Base-by-base conservation (phyloP, 2,797 vertebrate species). In the Micropoecilia bifurca region DNA sequence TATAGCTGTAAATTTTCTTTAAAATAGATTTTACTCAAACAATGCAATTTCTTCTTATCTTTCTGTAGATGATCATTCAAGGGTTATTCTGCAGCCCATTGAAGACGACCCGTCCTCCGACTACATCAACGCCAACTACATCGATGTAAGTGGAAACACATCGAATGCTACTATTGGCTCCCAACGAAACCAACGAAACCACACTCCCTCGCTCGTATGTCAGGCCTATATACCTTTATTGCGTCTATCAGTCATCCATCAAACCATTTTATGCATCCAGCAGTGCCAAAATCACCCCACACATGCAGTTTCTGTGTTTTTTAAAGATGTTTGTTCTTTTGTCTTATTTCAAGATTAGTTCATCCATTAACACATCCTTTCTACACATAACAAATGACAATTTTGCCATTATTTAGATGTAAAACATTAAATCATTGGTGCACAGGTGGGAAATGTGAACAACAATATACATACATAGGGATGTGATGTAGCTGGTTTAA, bases 111-210 rank as follows among this genome's bases (percentile, higher is more conserved):
- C 98, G 80, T 98, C 98, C 93, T 99, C 99, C 81, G 99, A 99
- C 96, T 99, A 99, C 95, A 99, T 99, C 96, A 99, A 99, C 96
- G 99, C 98, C 96, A 99, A 99, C 97, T 99, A 99, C 94, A 99
- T 99, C 95, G 99, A 99, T 95, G 99, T 99, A 98, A 99, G 99
- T 99, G 95, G 94, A 95, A 96, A 94, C 92, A 93, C 94, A 92
- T 91, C 93, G 95, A 94, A 95, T 93, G 93, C 94, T 95, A 95
- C 95, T 95, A 94, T 96, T 95, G 93, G 94, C 95, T 95, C 94
- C 93, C 94, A 95, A 95, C 94, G 95, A 95, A 95, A 94, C 94
- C 94, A 95, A 91, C 93, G 94, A 95, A 95, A 94, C 93, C 94
- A 95, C 93, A 93, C 91, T 92, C 95, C 96, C 93, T 95, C 95